Percentiles rank a stretch among this genome's conserved stretches.
phyloP scores from a whole-genome alignment of 2,797 vertebrate species.

The Craterocephalus amniculus region DNA sequence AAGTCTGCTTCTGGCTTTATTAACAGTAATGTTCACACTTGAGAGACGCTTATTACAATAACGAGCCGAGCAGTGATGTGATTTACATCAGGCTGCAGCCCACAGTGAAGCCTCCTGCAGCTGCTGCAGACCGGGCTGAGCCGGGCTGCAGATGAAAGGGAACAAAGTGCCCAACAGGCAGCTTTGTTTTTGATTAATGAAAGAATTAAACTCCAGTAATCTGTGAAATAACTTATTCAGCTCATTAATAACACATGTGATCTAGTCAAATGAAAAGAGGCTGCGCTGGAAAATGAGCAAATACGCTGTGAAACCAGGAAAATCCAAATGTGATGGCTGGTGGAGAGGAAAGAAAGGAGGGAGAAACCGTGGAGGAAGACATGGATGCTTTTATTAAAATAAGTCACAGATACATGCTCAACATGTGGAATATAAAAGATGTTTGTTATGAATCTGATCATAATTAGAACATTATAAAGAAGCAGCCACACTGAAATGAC shows the following conservation, averaged over 20 bases:
- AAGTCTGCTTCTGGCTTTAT: conserved; percentile 33
- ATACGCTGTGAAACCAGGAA: conserved; percentile 25
- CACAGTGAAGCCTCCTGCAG: conserved; percentile 37
- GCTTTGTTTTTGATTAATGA: conserved; percentile 67
- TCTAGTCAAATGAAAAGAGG: conserved; percentile 52
- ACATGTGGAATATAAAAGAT: too few species aligned
- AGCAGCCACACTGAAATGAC: too few species aligned
- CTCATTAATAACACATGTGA: conserved; percentile 66
- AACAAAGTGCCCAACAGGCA: conserved; percentile 47
- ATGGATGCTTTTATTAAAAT: too few species aligned
- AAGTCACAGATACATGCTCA: too few species aligned
- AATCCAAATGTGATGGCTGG: background rate
- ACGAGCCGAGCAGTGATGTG: conserved; percentile 41
- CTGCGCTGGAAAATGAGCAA: conserved; percentile 33
- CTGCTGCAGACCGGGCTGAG: conserved; percentile 36
- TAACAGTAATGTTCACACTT: conserved; percentile 39
- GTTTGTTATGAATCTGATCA: too few species aligned
- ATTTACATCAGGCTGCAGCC: conserved; percentile 44
- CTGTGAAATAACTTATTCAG: conserved; percentile 64
- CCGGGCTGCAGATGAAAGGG: conserved; percentile 50
- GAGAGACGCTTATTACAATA: conserved; percentile 55
- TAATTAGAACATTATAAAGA: too few species aligned
- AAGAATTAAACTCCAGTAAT: conserved; percentile 58
- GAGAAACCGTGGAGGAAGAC: too few species aligned
- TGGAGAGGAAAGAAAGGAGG: too few species aligned